phyloP scores from a whole-genome alignment of 2,113 vertebrate genomes.

The Oryctolagus cuniculus region mOryCun1.1 NC_091435.1:75489001-75489500 shows the following conservation, averaged over 20 bases:
- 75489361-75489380: background rate
- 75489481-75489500: background rate
- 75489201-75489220: conserved; percentile 42
- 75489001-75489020: background rate
- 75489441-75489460: background rate
- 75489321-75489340: background rate
- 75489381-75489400: background rate
- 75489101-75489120: background rate
- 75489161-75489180: background rate
- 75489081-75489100: background rate
- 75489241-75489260: background rate
- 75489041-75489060: background rate
- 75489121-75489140: background rate
- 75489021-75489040: background rate
- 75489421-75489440: background rate
- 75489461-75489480: background rate
- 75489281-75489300: background rate
- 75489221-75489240: background rate
- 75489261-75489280: background rate
- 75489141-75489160: conserved; percentile 44
- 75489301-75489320: background rate
- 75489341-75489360: background rate
- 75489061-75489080: background rate
- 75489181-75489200: background rate
- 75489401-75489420: background rate